These are phyloP conservation scores for Aspidapion aeneum DNA, from an alignment of 2,888 invertebrate species.

Conservation along the genomic window DNA sequence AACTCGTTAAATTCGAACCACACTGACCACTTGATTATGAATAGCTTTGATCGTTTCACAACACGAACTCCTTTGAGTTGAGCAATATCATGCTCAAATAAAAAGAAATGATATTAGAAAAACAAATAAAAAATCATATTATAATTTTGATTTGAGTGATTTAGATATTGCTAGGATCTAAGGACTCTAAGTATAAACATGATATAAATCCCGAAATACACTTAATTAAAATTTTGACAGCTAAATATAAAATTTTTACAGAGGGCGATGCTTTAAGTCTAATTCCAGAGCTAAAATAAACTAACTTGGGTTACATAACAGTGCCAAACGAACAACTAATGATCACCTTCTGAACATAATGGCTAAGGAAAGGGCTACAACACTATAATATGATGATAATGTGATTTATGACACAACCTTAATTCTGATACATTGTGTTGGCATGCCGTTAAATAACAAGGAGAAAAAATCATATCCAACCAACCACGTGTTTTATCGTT, in stretches of 20 bases:
- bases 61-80: no score
- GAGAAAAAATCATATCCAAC: not conserved
- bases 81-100: no score
- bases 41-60: not conserved
- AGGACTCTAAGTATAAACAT: no score
- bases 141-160: no score
- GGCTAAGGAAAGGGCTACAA: not conserved
- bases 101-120: no score
- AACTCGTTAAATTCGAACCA: not conserved
- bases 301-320: not conserved
- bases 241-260: no score
- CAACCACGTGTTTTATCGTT: not conserved
- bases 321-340: not conserved
- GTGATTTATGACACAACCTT: slow-evolving; percentile 18
- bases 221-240: no score
- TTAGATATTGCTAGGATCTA: no score
- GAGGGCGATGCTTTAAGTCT: no score
- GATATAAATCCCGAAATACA: no score
- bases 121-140: no score
- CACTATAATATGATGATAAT: slow-evolving; percentile 1
- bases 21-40: not conserved
- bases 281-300: no score
- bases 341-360: not conserved
- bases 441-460: not conserved
- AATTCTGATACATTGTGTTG: slow-evolving; percentile 19